These are phyloP conservation scores for Celastrina argiolus DNA, from an alignment of 2,888 invertebrate species.

Conservation along the genomic window DNA sequence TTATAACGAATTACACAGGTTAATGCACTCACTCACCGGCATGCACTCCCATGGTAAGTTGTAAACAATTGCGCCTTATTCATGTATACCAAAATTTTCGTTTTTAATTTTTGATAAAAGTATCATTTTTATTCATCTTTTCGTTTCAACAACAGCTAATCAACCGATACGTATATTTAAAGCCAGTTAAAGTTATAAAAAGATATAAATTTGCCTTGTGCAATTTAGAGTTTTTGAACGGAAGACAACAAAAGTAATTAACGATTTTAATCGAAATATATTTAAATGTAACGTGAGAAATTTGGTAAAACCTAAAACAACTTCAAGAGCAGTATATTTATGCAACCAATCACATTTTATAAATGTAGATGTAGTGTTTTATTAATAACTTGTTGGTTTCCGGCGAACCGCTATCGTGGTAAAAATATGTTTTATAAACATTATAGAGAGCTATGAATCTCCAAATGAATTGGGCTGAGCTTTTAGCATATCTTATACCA, in stretches of 20 bases:
- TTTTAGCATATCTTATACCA: conserved; percentile 1
- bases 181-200: not conserved
- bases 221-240: not conserved
- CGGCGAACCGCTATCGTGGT: not conserved
- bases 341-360: not conserved
- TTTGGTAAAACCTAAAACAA: not conserved
- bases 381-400: conserved; percentile 9
- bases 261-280: not conserved
- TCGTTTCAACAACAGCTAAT: too few species aligned
- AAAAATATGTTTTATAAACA: not conserved
- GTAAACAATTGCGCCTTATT: too few species aligned
- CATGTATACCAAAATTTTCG: too few species aligned
- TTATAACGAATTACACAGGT: not conserved
- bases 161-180: too few species aligned
- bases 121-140: too few species aligned
- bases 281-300: not conserved
- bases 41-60: too few species aligned
- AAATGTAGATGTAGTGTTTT: conserved; percentile 2
- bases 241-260: not conserved
- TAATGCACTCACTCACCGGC: too few species aligned
- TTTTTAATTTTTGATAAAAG: too few species aligned
- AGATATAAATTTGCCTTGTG: not conserved
- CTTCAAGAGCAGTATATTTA: not conserved
- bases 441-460: not conserved
- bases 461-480: not conserved